A percentile compares a stretch with the other conserved stretches of the same genome.
Evolutionary conservation across 92 coral and sea anemone species (phyloP).

Genomic region (Scolanthus callimorphus): DNA sequence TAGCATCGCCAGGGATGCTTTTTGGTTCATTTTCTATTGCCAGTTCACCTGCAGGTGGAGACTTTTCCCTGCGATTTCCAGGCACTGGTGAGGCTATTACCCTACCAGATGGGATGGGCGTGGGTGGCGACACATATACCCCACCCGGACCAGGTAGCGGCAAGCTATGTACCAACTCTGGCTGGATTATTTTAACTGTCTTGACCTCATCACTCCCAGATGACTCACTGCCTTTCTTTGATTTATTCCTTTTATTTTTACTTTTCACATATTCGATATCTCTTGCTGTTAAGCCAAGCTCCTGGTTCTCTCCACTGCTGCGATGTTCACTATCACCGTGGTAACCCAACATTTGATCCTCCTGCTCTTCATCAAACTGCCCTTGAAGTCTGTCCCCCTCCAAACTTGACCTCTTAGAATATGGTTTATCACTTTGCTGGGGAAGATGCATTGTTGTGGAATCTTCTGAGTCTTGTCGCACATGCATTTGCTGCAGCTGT

Average conservation of each 20-base stretch:
- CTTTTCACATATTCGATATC: constrained; percentile 28
- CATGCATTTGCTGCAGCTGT: neutral
- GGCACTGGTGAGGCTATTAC: constrained; percentile 76
- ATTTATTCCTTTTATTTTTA: constrained; percentile 39
- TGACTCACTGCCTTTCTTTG: constrained; percentile 44
- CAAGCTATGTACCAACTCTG: constrained; percentile 53
- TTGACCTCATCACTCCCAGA: constrained; percentile 43
- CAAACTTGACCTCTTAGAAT: neutral
- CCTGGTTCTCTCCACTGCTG: constrained; percentile 10
- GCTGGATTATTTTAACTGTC: constrained; percentile 76
- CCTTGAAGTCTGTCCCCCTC: neutral
- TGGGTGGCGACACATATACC: constrained; percentile 52
- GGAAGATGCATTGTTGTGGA: neutral
- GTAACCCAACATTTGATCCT: constrained; percentile 6
- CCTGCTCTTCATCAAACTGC: neutral
- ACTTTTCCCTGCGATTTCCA: constrained; percentile 19
- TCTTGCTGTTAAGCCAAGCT: constrained; percentile 11
- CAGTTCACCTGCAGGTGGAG: neutral
- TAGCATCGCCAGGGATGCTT: neutral
- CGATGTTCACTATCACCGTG: constrained; percentile 16
- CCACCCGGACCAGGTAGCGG: constrained; percentile 59
- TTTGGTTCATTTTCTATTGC: neutral
- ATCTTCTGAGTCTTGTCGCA: neutral
- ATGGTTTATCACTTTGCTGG: constrained; percentile 8
- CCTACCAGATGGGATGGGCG: constrained; percentile 78